phyloP scores from a whole-genome alignment of 2,113 vertebrate species.

The Anguilla rostrata region DNA sequence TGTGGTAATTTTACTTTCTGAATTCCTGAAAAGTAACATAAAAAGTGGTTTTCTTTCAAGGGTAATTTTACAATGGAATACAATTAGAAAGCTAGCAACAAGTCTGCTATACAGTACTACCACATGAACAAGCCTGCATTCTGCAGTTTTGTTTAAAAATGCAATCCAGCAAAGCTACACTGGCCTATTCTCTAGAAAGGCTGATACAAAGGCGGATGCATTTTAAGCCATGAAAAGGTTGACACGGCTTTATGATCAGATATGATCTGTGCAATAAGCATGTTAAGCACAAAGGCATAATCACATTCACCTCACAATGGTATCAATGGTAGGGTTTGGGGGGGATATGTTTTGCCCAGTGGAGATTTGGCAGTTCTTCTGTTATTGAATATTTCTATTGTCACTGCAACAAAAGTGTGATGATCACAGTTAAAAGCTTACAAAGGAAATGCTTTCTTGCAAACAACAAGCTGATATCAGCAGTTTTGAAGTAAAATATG shows the following conservation, averaged over 20 bases:
- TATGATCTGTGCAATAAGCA: slow-evolving; percentile 49
- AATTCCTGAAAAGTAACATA: too few relatives aligned
- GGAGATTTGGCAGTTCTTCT: slow-evolving; percentile 64
- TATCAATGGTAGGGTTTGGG: slow-evolving; percentile 46
- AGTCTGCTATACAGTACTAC: not conserved
- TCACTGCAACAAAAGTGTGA: slow-evolving; percentile 70
- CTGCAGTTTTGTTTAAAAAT: slow-evolving; percentile 1
- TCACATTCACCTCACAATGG: slow-evolving; percentile 39
- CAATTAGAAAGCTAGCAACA: not conserved
- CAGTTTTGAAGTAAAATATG: slow-evolving; percentile 78
- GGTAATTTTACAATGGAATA: not conserved
- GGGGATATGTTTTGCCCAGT: slow-evolving; percentile 40
- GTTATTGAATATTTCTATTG: slow-evolving; percentile 66
- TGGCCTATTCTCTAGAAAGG: slow-evolving; percentile 13
- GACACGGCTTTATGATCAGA: slow-evolving; percentile 45
- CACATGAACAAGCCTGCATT: not conserved
- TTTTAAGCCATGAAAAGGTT: slow-evolving; percentile 24
- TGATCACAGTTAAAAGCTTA: slow-evolving; percentile 80
- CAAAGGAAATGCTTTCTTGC: slow-evolving; percentile 88
- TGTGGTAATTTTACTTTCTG: too few relatives aligned
- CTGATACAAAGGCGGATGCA: not conserved
- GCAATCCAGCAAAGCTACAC: slow-evolving; percentile 1
- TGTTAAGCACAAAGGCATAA: slow-evolving; percentile 45
- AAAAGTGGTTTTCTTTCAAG: too few relatives aligned
- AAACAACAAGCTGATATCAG: slow-evolving; percentile 88